These are phyloP conservation scores for Nasonia vitripennis DNA, from an alignment of 1,140 invertebrate genomes.

Conservation along the genomic window DNA sequence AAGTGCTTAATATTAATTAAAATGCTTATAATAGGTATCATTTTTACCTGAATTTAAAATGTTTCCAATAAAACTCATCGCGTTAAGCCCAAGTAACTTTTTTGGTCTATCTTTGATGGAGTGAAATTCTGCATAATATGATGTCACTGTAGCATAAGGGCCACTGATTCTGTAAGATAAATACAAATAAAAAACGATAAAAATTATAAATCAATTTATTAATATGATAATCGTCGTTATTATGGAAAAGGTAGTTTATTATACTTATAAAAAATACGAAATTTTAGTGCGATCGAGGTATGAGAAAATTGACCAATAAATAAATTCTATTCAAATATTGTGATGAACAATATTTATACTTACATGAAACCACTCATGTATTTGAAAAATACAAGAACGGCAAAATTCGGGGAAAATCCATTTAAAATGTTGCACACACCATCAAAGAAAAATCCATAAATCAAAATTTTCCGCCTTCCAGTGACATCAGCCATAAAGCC, in stretches of 20 bases:
- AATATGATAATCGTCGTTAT: not conserved
- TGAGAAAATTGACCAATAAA: not conserved
- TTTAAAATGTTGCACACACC: conserved; percentile 81
- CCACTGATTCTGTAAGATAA: conserved; percentile 80
- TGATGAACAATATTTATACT: conserved; percentile 64
- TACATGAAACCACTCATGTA: conserved; percentile 87
- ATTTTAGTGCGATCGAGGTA: not conserved
- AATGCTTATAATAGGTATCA: not conserved
- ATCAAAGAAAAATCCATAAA: conserved; percentile 82
- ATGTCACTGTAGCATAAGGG: conserved; percentile 82
- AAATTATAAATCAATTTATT: not conserved
- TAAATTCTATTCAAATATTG: not conserved
- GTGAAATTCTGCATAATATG: conserved; percentile 83
- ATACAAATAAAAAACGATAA: too few species aligned
- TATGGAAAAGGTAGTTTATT: not conserved
- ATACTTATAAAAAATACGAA: too few species aligned
- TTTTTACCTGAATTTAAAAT: conserved; percentile 67
- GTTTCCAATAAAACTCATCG: conserved; percentile 71
- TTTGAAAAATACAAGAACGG: conserved; percentile 82
- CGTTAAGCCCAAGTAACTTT: conserved; percentile 77
- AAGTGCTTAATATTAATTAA: too few species aligned
- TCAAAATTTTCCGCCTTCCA: conserved; percentile 82
- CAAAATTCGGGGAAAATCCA: conserved; percentile 82
- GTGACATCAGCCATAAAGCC: conserved; percentile 87
- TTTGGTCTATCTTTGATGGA: conserved; percentile 77